These are phyloP conservation scores for Bubo blakistoni DNA, from an alignment of 2,113 vertebrate genomes.

Conservation along the genomic window DNA sequence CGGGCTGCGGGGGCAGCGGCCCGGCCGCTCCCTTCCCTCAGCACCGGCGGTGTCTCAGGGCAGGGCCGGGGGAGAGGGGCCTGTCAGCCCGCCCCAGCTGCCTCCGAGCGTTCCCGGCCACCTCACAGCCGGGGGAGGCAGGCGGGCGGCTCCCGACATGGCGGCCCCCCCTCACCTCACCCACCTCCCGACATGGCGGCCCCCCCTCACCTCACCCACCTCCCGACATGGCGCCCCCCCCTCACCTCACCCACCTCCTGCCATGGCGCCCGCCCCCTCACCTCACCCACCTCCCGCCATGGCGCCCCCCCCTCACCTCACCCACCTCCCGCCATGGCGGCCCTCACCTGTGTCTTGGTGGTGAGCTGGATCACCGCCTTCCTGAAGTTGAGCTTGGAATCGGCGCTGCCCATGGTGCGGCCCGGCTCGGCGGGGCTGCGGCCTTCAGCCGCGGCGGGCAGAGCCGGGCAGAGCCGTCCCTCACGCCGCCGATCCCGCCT, in stretches of 20 bases:
- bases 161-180: conserved; percentile 67
- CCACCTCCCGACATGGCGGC: not conserved
- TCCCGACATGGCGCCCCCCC: not conserved
- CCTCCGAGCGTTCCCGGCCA: not conserved
- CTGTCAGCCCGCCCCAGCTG: not conserved
- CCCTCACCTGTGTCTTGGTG: conserved; percentile 92
- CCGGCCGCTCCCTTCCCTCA: not conserved
- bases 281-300: conserved; percentile 65
- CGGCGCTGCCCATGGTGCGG: conserved; percentile 87
- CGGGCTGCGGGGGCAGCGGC: not conserved
- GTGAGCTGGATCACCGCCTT: conserved; percentile 98
- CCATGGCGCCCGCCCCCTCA: conserved; percentile 49
- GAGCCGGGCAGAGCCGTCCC: not conserved
- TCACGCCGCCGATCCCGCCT: not conserved
- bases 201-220: not conserved
- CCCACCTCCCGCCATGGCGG: not conserved
- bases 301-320: conserved; percentile 75
- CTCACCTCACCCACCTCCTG: too few species aligned
- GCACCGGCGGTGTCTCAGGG: not conserved
- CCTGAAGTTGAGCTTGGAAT: conserved; percentile 96
- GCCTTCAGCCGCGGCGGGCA: not conserved
- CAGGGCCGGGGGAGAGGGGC: not conserved
- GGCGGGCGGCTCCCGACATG: not conserved
- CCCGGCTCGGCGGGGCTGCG: not conserved
- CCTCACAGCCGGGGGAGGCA: not conserved